Conservation (phyloP, 2,797 vertebrate species). For the Helarctos malayanus region DNA sequence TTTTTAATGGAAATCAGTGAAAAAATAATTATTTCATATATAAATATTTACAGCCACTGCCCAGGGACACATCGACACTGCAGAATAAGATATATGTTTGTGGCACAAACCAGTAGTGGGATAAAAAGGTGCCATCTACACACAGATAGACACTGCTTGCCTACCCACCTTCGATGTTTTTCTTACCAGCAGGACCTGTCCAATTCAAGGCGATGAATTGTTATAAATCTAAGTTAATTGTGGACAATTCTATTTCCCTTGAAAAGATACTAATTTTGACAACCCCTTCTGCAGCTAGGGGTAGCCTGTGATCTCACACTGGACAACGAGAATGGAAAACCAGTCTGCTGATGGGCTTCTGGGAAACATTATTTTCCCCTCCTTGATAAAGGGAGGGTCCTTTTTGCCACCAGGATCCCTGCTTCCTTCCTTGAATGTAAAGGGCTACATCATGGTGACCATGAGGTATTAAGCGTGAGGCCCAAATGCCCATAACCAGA, state of each 20-base stretch:
- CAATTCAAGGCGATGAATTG: neutral
- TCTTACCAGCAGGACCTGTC: neutral
- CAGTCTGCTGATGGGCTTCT: neutral
- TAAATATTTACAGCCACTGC: neutral
- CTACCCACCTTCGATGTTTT: neutral
- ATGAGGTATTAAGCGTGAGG: neutral
- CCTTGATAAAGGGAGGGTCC: neutral
- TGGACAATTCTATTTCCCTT: neutral
- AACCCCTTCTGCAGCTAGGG: neutral
- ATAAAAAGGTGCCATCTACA: neutral
- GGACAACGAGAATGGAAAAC: neutral
- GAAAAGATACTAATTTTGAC: neutral
- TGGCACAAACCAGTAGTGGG: neutral
- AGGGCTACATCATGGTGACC: neutral
- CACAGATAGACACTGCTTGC: neutral
- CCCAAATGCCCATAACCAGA: neutral
- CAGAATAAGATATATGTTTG: neutral
- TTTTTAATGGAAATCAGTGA: neutral
- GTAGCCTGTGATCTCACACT: neutral
- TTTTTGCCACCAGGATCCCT: neutral
- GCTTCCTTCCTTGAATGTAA: neutral
- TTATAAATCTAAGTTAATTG: neutral
- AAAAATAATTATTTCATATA: neutral
- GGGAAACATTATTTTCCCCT: neutral
- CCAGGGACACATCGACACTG: neutral